A percentile compares a stretch with the other conserved stretches of the same genome.
Evolutionary conservation across 2,888 invertebrate species (phyloP).

Genomic region (Clepsis dumicolana): DNA sequence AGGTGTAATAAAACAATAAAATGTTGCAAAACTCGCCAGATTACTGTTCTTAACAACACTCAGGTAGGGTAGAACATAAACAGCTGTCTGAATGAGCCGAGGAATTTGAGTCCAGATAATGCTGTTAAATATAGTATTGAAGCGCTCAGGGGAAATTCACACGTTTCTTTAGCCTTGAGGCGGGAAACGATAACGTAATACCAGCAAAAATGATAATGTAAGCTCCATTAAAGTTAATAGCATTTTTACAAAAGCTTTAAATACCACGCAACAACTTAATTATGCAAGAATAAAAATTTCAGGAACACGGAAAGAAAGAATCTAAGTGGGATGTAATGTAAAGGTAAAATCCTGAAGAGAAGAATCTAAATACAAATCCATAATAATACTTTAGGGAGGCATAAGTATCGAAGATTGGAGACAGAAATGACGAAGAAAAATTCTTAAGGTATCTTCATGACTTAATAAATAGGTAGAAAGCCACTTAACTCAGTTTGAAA

Average conservation of each 20-base stretch:
- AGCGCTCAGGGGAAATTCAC: constrained; percentile 47
- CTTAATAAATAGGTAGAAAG: constrained; percentile 58
- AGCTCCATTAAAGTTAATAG: constrained; percentile 27
- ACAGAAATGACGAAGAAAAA: constrained; percentile 39
- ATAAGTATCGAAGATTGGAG: constrained; percentile 42
- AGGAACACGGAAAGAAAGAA: constrained; percentile 8
- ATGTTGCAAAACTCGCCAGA: constrained; percentile 64
- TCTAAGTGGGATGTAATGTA: constrained; percentile 9
- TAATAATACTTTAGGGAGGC: constrained; percentile 38
- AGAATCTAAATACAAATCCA: constrained; percentile 35
- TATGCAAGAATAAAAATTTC: constrained; percentile 21
- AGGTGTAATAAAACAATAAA: constrained; percentile 72
- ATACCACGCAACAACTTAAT: constrained; percentile 30
- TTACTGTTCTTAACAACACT: constrained; percentile 60
- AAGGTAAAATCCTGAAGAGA: constrained; percentile 13
- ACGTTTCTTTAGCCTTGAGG: constrained; percentile 45
- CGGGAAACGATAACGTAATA: constrained; percentile 32
- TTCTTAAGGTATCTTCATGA: constrained; percentile 45
- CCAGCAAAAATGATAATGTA: constrained; percentile 38
- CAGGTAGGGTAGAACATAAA: constrained; percentile 53
- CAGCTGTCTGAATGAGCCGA: constrained; percentile 52
- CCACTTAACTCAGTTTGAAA: constrained; percentile 52
- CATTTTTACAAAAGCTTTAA: constrained; percentile 32
- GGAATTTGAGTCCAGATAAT: constrained; percentile 51
- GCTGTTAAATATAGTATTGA: constrained; percentile 53